Conservation (phyloP, 2,888 invertebrate species). For the Helleia helle region DNA sequence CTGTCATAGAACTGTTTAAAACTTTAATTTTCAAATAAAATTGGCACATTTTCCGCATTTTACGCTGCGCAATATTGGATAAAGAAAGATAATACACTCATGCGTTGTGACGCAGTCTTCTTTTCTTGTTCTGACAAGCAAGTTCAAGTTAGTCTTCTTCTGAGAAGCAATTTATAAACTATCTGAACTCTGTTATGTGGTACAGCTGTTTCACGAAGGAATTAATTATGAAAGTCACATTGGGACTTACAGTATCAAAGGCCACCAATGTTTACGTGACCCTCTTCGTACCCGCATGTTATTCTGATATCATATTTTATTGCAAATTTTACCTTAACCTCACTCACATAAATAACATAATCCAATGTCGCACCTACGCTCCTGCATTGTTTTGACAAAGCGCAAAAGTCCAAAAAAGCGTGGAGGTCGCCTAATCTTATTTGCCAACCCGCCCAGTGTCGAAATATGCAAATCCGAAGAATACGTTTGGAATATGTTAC, state of each 20-base stretch:
- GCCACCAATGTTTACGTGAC: neutral
- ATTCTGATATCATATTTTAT: neutral
- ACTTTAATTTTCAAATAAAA: no score
- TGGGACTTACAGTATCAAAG: constrained; percentile 4
- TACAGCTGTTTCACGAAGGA: no score
- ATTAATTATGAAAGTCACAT: neutral
- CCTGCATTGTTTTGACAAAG: constrained; percentile 1
- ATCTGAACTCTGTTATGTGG: no score
- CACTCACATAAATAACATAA: neutral
- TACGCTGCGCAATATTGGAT: no score
- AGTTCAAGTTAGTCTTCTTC: no score
- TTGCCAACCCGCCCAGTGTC: constrained; percentile 1
- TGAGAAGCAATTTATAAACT: no score
- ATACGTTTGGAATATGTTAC: neutral
- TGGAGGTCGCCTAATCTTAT: neutral
- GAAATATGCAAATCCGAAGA: constrained; percentile 1
- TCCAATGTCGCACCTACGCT: neutral
- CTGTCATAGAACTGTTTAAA: no score
- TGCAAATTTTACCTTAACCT: constrained; percentile 3
- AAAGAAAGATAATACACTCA: no score
- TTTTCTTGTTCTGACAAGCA: no score
- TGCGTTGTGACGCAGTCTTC: no score
- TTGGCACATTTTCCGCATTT: no score
- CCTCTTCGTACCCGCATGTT: neutral
- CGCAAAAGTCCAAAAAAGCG: no score